Evolutionary conservation across 2,797 vertebrate species (phyloP).

Genomic region (Bucorvus abyssinicus): DNA sequence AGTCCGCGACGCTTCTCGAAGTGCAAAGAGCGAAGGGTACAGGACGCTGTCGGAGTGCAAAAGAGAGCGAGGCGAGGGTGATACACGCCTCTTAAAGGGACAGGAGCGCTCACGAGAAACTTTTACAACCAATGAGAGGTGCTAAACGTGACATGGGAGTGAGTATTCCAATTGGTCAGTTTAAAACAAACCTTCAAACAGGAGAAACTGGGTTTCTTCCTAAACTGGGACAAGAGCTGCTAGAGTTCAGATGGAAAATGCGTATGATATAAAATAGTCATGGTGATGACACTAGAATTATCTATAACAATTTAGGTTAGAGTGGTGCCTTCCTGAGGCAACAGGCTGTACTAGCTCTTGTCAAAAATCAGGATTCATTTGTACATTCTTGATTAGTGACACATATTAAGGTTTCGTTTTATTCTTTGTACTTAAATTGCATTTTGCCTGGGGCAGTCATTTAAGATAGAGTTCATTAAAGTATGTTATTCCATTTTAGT

Average conservation of each 20-base stretch:
- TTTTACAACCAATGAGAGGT: too few species aligned
- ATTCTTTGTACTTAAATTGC: constrained; percentile 50
- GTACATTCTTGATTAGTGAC: constrained; percentile 53
- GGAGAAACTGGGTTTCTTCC: too few species aligned
- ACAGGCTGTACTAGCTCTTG: constrained; percentile 20
- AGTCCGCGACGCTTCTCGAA: too few species aligned
- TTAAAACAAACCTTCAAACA: too few species aligned
- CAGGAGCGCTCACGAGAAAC: too few species aligned
- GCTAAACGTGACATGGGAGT: too few species aligned
- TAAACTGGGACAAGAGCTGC: too few species aligned
- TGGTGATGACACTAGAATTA: background rate
- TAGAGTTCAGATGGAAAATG: constrained; percentile 6
- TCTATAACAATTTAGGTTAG: constrained; percentile 29
- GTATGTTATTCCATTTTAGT: constrained; percentile 30
- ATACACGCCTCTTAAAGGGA: too few species aligned
- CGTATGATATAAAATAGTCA: background rate
- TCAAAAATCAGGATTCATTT: constrained; percentile 42
- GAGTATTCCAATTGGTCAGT: too few species aligned
- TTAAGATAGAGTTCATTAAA: constrained; percentile 58
- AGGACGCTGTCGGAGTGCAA: too few species aligned
- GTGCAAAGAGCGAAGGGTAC: too few species aligned
- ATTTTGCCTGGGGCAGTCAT: constrained; percentile 41
- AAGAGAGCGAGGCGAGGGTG: too few species aligned
- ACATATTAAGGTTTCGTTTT: constrained; percentile 55
- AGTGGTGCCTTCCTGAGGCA: constrained; percentile 29